Evolutionary conservation across 2,113 vertebrate genomes (phyloP).

Genomic region (Peromyscus californicus): DNA sequence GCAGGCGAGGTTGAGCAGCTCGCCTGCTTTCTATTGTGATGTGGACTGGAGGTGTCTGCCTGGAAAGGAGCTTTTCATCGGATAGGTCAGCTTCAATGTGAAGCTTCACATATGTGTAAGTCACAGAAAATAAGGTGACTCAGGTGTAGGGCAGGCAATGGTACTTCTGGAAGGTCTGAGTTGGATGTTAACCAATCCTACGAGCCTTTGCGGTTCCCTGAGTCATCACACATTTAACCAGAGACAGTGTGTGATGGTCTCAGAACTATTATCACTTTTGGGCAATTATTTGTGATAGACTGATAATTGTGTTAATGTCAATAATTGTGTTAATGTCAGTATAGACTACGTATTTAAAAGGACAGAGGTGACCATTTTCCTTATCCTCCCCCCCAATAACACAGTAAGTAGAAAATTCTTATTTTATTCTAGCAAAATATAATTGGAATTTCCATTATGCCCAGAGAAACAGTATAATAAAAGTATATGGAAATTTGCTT

Average conservation of each 20-base stretch:
- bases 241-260: neutral
- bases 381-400: neutral
- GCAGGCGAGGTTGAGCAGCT: neutral
- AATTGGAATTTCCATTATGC: conserved; percentile 1
- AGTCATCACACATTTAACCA: neutral
- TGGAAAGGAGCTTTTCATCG: conserved; percentile 55
- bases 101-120: conserved; percentile 33
- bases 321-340: neutral
- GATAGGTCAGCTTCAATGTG: conserved; percentile 45
- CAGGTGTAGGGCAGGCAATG: neutral
- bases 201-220: neutral
- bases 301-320: conserved; percentile 7
- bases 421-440: conserved; percentile 35
- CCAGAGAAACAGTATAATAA: conserved; percentile 43
- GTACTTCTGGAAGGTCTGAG: conserved; percentile 36
- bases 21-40: conserved; percentile 25
- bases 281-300: neutral
- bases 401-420: neutral
- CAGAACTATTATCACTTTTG: neutral
- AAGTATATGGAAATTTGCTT: conserved; percentile 7
- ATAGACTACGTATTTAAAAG: neutral
- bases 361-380: conserved; percentile 4
- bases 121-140: conserved; percentile 8
- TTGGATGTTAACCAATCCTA: neutral
- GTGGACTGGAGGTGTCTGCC: conserved; percentile 57